A percentile compares a stretch with the other conserved stretches of the same genome.
Conservation (phyloP, 2,113 vertebrate genomes). For the Brachyistius frenatus region DNA sequence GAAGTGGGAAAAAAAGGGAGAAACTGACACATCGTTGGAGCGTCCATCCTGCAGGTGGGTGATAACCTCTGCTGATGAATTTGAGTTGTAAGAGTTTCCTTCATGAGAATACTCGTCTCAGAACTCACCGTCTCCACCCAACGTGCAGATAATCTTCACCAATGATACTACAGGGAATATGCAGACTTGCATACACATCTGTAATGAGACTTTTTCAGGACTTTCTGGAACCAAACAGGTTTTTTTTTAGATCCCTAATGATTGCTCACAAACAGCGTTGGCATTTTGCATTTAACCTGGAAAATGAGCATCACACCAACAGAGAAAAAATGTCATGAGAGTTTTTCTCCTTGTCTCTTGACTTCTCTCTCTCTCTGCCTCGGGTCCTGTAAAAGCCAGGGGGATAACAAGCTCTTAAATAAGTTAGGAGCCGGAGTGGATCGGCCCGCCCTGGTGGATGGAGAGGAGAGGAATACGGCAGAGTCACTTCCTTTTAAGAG, state of each 20-base stretch:
- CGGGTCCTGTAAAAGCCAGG: slow-evolving; percentile 26
- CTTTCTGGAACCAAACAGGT: not conserved
- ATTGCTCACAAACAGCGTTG: not conserved
- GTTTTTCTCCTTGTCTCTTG: not conserved
- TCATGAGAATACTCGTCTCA: not conserved
- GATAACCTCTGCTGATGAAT: slow-evolving; percentile 7
- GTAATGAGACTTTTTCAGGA: not conserved
- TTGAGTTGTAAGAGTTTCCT: not conserved
- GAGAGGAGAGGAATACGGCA: slow-evolving; percentile 18
- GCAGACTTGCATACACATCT: not conserved
- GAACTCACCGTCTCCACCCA: not conserved
- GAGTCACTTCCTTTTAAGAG: slow-evolving; percentile 56
- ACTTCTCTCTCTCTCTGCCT: not conserved
- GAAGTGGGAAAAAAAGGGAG: not conserved
- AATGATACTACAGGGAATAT: not conserved
- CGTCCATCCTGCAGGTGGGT: slow-evolving; percentile 5
- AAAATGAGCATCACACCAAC: not conserved
- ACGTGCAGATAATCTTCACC: not conserved
- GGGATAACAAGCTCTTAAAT: slow-evolving; percentile 67
- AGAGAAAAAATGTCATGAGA: not conserved
- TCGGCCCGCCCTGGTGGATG: slow-evolving; percentile 37
- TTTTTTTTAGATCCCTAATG: not conserved
- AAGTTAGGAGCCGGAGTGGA: slow-evolving; percentile 64
- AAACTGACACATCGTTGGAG: slow-evolving; percentile 9
- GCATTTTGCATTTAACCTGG: not conserved